Conservation (phyloP, 1,140 invertebrate genomes). For the Drosophila neocordata region DNA sequence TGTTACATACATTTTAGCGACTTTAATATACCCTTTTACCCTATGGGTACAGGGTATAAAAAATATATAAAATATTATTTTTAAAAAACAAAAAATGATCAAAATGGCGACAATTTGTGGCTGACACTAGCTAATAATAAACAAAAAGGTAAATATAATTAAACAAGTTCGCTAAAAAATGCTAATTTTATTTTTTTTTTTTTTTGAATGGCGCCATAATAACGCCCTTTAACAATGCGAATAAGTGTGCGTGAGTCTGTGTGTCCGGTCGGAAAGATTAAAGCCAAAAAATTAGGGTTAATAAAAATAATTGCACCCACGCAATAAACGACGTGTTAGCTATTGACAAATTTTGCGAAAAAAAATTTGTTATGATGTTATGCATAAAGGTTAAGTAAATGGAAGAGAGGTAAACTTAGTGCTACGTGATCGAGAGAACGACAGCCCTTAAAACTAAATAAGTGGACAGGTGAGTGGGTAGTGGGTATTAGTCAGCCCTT, state of each 20-base stretch:
- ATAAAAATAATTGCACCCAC: conserved; percentile 35
- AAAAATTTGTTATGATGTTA: conserved; percentile 33
- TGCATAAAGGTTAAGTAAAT: conserved; percentile 8
- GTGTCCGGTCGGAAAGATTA: conserved; percentile 27
- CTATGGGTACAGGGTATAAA: too few species aligned
- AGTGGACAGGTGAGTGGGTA: not conserved
- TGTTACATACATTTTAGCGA: too few species aligned
- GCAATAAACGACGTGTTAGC: conserved; percentile 49
- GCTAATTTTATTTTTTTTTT: conserved; percentile 40
- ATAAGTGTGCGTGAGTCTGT: not conserved
- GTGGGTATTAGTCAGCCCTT: conserved; percentile 38
- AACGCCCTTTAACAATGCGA: conserved; percentile 24
- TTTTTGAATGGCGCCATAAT: conserved; percentile 32
- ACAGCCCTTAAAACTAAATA: conserved; percentile 22
- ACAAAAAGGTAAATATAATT: conserved; percentile 44
- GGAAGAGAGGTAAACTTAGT: not conserved
- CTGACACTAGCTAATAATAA: conserved; percentile 31
- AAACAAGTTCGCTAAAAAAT: conserved; percentile 52
- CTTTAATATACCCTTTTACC: too few species aligned
- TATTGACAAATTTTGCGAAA: conserved; percentile 57
- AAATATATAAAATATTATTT: too few species aligned
- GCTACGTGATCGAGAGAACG: conserved; percentile 54
- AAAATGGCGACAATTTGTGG: not conserved
- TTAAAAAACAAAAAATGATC: too few species aligned
- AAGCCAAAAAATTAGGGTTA: conserved; percentile 41